Evolutionary conservation across 2,888 invertebrate species (phyloP).

Genomic region (Plusia festucae): DNA sequence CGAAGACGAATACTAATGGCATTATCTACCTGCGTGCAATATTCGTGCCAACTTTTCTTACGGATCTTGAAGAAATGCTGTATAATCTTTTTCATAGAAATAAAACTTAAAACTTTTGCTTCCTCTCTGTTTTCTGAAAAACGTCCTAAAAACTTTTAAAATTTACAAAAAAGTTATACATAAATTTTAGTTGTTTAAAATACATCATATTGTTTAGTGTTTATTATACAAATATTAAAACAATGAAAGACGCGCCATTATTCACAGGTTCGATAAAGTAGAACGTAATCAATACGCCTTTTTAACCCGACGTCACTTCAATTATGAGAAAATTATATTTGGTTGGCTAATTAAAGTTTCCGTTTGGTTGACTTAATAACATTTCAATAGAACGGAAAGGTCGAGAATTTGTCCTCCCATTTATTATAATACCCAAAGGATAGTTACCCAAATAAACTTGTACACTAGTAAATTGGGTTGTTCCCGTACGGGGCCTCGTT

Average conservation of each 20-base stretch:
- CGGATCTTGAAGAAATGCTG: not conserved
- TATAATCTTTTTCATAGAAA: not conserved
- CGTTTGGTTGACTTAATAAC: slow-evolving; percentile 69
- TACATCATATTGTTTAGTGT: too few species aligned
- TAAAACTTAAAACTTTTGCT: too few species aligned
- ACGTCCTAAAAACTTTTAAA: too few species aligned
- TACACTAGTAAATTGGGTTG: slow-evolving; percentile 86
- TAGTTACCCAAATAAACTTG: slow-evolving; percentile 85
- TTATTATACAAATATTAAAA: not conserved
- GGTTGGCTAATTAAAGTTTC: slow-evolving; percentile 67
- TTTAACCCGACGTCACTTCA: not conserved
- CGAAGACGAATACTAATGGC: not conserved
- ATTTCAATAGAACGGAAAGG: slow-evolving; percentile 80
- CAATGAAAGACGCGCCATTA: not conserved
- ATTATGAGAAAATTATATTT: slow-evolving; percentile 26
- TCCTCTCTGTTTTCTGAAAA: too few species aligned
- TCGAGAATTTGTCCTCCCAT: slow-evolving; percentile 82
- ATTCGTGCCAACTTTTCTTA: not conserved
- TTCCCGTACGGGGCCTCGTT: slow-evolving; percentile 81
- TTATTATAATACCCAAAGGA: slow-evolving; percentile 83
- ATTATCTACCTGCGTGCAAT: not conserved
- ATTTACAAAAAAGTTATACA: too few species aligned
- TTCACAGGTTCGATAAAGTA: not conserved
- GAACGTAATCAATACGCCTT: not conserved
- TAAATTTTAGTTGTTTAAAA: too few species aligned